Conservation (phyloP, 2,888 invertebrate species). For the Lepeophtheirus nordmannii region DNA sequence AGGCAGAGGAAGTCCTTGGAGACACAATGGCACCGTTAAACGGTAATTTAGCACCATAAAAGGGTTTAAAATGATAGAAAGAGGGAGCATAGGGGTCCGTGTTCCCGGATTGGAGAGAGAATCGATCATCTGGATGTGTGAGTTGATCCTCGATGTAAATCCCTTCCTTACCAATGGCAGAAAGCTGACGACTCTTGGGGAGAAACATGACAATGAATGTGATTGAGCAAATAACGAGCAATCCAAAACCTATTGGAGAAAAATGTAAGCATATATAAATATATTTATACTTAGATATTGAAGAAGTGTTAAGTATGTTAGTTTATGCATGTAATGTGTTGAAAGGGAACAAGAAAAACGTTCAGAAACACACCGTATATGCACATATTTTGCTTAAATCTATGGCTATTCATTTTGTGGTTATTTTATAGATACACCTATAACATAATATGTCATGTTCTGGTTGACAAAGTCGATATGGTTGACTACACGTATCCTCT, state of each 20-base stretch:
- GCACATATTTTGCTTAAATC: too few species aligned
- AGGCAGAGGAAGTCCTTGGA: not conserved
- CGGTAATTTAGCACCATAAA: slow-evolving; percentile 30
- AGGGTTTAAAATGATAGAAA: slow-evolving; percentile 81
- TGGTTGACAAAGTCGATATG: too few species aligned
- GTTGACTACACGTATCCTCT: too few species aligned
- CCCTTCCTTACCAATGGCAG: slow-evolving; percentile 78
- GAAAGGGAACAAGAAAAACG: too few species aligned
- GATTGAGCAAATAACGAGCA: slow-evolving; percentile 64
- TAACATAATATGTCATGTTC: too few species aligned
- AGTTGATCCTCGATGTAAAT: slow-evolving; percentile 35
- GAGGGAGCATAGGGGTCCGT: slow-evolving; percentile 62
- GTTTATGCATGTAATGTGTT: too few species aligned
- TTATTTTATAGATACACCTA: too few species aligned
- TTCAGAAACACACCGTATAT: too few species aligned
- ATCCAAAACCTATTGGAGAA: slow-evolving; percentile 69
- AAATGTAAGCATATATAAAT: slow-evolving; percentile 24
- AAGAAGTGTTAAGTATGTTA: slow-evolving; percentile 24
- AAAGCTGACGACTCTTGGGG: slow-evolving; percentile 68
- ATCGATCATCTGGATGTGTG: slow-evolving; percentile 48
- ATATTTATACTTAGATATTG: not conserved
- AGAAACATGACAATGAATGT: slow-evolving; percentile 86
- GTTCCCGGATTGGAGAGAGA: slow-evolving; percentile 48
- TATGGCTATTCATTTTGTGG: too few species aligned
- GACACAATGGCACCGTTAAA: slow-evolving; percentile 37